These are phyloP conservation scores for Tautogolabrus adspersus DNA, from an alignment of 2,113 vertebrate genomes.

Conservation along the genomic window DNA sequence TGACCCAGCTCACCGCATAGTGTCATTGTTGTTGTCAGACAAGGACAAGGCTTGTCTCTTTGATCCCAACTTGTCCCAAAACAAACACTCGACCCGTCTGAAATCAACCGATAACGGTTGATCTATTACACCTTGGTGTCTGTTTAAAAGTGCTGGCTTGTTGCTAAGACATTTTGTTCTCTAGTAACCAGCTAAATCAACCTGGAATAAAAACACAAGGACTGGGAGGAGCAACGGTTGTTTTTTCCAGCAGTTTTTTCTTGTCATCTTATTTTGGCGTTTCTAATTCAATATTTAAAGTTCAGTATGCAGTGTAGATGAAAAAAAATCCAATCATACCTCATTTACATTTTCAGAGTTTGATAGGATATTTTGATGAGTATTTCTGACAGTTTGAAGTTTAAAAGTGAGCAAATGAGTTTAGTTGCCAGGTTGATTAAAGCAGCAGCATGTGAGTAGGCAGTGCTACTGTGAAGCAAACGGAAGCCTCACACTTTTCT, in stretches of 20 bases:
- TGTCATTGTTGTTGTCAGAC: constrained; percentile 65
- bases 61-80: constrained; percentile 63
- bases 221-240: neutral
- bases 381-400: constrained; percentile 30
- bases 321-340: neutral
- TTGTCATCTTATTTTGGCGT: neutral
- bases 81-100: constrained; percentile 70
- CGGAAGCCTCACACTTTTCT: constrained; percentile 38
- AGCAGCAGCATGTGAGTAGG: constrained; percentile 66
- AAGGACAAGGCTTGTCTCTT: constrained; percentile 60
- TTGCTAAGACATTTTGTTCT: constrained; percentile 43
- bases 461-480: constrained; percentile 49
- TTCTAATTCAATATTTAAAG: neutral
- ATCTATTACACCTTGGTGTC: constrained; percentile 28
- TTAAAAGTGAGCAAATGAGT: constrained; percentile 6
- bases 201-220: constrained; percentile 1
- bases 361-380: neutral
- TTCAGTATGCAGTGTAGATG: neutral
- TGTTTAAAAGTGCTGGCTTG: constrained; percentile 17
- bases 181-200: constrained; percentile 26
- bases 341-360: neutral
- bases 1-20: constrained; percentile 64
- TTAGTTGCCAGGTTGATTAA: constrained; percentile 34
- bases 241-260: neutral
- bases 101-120: constrained; percentile 51